A percentile compares a stretch with the other conserved stretches of the same genome.
These are phyloP conservation scores for Pica pica DNA, from an alignment of 2,113 vertebrate genomes.

Conservation along the genomic window DNA sequence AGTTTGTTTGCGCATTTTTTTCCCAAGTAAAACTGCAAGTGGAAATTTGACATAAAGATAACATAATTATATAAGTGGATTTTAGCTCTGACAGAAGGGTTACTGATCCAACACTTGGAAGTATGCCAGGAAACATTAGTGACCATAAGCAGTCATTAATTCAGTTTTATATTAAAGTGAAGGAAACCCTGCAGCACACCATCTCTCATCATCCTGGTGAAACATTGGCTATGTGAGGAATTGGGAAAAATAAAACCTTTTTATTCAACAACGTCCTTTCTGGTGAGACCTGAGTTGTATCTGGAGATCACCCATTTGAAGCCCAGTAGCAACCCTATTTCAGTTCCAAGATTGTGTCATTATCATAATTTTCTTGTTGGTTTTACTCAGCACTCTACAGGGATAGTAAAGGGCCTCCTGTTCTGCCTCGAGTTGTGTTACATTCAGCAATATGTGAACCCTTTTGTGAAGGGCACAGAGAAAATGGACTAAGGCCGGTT, in stretches of 20 bases:
- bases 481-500: not conserved
- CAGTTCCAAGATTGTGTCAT: not conserved
- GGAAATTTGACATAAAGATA: conserved; percentile 51
- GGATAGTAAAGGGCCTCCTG: not conserved
- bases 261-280: not conserved
- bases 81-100: conserved; percentile 38
- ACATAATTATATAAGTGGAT: conserved; percentile 34
- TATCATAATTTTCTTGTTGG: not conserved
- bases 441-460: not conserved
- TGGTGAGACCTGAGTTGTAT: not conserved
- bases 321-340: not conserved
- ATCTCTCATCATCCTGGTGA: not conserved
- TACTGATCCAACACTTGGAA: conserved; percentile 43
- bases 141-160: conserved; percentile 14
- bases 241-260: not conserved
- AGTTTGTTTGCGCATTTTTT: not conserved
- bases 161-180: not conserved
- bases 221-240: not conserved
- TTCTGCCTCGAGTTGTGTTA: not conserved
- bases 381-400: not conserved
- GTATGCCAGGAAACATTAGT: conserved; percentile 38
- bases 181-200: not conserved
- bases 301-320: not conserved
- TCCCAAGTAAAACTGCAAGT: conserved; percentile 1
- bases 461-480: not conserved